A percentile compares a stretch with the other conserved stretches of the same genome.
These are phyloP conservation scores for Xyrichtys novacula DNA, from an alignment of 2,797 vertebrate species.

Conservation along the genomic window DNA sequence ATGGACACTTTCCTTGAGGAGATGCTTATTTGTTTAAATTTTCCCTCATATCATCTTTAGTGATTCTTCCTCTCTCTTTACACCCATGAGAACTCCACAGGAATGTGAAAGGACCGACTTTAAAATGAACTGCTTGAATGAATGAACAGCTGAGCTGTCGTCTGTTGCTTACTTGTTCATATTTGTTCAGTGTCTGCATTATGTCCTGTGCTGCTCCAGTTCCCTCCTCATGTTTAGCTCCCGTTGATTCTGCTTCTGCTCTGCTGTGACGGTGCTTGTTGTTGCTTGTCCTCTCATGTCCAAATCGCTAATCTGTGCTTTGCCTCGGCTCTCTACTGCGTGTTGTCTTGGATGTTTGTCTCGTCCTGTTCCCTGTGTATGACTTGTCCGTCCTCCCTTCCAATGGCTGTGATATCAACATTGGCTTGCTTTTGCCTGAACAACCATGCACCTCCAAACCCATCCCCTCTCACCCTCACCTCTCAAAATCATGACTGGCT, in stretches of 20 bases:
- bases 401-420: constrained; percentile 89
- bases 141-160: constrained; percentile 61
- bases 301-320: constrained; percentile 95
- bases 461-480: constrained; percentile 44
- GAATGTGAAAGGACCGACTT: constrained; percentile 69
- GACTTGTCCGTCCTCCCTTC: constrained; percentile 70
- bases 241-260: constrained; percentile 74
- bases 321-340: constrained; percentile 97
- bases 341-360: constrained; percentile 88
- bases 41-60: not conserved
- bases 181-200: constrained; percentile 78
- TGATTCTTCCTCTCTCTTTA: not conserved
- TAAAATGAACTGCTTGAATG: constrained; percentile 79
- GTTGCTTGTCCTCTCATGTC: constrained; percentile 82
- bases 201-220: constrained; percentile 64
- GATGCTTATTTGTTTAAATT: too few species aligned
- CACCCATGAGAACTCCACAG: constrained; percentile 5
- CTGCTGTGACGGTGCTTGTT: constrained; percentile 75
- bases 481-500: constrained; percentile 83
- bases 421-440: constrained; percentile 88
- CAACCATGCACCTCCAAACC: constrained; percentile 79
- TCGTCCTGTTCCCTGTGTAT: constrained; percentile 81
- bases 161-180: constrained; percentile 67
- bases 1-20: not conserved
- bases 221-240: constrained; percentile 49